Percentiles rank a stretch among this genome's conserved stretches.
phyloP scores from a whole-genome alignment of 1,140 invertebrate species.

The Drosophila pallidifrons region DNA sequence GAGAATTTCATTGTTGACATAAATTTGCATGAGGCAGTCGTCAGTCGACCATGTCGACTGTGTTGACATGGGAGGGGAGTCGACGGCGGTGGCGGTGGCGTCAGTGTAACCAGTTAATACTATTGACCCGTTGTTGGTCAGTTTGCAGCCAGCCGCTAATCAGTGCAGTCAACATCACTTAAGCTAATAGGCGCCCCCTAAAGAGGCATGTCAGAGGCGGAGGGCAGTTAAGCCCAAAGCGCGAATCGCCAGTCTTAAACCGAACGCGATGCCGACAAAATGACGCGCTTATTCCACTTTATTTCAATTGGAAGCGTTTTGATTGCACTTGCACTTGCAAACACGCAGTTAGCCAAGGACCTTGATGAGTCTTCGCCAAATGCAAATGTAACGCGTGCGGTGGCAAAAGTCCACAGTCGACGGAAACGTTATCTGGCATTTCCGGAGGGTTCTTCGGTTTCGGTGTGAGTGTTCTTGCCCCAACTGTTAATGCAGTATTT shows the following conservation, averaged over 20 bases:
- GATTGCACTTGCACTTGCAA: constrained; percentile 13
- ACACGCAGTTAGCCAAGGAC: neutral
- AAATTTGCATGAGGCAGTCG: constrained; percentile 59
- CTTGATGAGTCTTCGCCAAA: neutral
- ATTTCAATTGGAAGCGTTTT: neutral
- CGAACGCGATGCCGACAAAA: constrained; percentile 46
- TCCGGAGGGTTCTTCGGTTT: constrained; percentile 84
- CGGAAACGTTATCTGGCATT: constrained; percentile 82
- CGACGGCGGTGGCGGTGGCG: too few species aligned
- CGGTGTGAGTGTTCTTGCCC: constrained; percentile 65
- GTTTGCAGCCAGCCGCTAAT: constrained; percentile 63
- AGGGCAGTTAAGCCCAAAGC: neutral
- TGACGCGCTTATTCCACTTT: constrained; percentile 34
- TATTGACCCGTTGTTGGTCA: constrained; percentile 18
- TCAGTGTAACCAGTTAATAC: constrained; percentile 29
- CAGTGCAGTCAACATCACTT: constrained; percentile 58
- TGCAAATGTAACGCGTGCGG: constrained; percentile 41
- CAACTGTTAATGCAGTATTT: neutral
- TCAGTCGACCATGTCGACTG: constrained; percentile 44
- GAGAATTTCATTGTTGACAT: constrained; percentile 40
- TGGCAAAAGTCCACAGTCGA: constrained; percentile 62
- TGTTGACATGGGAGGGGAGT: constrained; percentile 18
- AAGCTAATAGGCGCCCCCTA: constrained; percentile 48
- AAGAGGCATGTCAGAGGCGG: constrained; percentile 15
- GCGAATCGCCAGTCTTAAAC: constrained; percentile 43